A percentile compares a stretch with the other conserved stretches of the same genome.
Evolutionary conservation across 2,888 invertebrate species (phyloP).

Genomic region (Xylophagus ater): DNA sequence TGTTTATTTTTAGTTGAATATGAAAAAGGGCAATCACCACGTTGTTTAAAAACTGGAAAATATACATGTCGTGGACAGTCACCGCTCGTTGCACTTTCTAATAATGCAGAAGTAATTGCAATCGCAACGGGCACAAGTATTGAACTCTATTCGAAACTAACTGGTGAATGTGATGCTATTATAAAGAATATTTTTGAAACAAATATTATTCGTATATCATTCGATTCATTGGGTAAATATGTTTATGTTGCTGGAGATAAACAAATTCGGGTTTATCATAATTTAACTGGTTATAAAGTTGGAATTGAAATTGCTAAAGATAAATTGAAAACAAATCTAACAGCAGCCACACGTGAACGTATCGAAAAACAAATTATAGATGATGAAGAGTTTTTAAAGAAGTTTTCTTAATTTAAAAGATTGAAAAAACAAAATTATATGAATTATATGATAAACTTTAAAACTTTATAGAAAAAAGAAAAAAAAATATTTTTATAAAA

Average conservation of each 20-base stretch:
- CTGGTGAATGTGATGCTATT: slow-evolving; percentile 52
- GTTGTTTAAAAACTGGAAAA: slow-evolving; percentile 52
- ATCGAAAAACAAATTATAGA: slow-evolving; percentile 57
- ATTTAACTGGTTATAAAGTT: slow-evolving; percentile 55
- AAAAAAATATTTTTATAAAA: no score
- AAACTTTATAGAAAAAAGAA: no score
- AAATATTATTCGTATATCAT: slow-evolving; percentile 53
- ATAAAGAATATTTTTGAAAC: slow-evolving; percentile 61
- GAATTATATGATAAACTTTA: no score
- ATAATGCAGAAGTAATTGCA: slow-evolving; percentile 66
- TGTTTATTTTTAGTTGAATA: slow-evolving; percentile 55
- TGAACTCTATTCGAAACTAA: slow-evolving; percentile 57
- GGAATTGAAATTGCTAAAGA: slow-evolving; percentile 40
- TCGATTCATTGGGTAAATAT: slow-evolving; percentile 65
- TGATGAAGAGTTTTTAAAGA: slow-evolving; percentile 36
- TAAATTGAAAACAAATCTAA: slow-evolving; percentile 48
- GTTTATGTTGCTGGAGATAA: slow-evolving; percentile 63
- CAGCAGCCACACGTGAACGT: slow-evolving; percentile 65
- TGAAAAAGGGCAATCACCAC: slow-evolving; percentile 65
- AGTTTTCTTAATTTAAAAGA: slow-evolving; percentile 15
- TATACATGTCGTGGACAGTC: slow-evolving; percentile 46
- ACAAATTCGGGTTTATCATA: slow-evolving; percentile 67
- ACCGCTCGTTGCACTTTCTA: slow-evolving; percentile 60
- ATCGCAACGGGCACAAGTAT: slow-evolving; percentile 54
- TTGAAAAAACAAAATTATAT: no score